These are phyloP conservation scores for Ormyrus pomaceus DNA, from an alignment of 2,888 invertebrate genomes.

Conservation along the genomic window DNA sequence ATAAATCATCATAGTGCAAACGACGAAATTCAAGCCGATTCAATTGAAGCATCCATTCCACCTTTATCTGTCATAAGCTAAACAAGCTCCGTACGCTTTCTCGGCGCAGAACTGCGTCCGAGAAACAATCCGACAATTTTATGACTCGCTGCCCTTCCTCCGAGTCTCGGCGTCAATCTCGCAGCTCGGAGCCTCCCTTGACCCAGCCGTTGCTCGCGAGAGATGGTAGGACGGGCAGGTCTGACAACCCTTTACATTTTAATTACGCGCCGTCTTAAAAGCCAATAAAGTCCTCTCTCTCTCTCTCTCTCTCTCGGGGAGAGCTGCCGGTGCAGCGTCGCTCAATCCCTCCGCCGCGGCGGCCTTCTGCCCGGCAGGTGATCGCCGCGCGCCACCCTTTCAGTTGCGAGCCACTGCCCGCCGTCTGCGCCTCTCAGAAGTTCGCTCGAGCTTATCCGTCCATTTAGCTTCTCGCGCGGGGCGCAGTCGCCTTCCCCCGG, in stretches of 20 bases:
- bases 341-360: no score
- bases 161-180: not conserved
- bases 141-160: conserved; percentile 5
- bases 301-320: no score
- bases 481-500: conserved; percentile 46
- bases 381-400: conserved; percentile 9
- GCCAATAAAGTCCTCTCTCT: conserved; percentile 68
- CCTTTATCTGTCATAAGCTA: no score
- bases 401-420: conserved; percentile 52
- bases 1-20: no score
- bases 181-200: no score
- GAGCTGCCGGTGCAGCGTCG: no score
- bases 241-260: conserved; percentile 72
- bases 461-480: conserved; percentile 68
- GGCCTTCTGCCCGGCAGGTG: not conserved
- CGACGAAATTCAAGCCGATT: no score
- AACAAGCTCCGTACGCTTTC: not conserved
- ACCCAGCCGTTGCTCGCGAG: not conserved
- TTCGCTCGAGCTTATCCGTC: conserved; percentile 66
- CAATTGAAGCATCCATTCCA: no score
- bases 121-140: not conserved
- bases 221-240: conserved; percentile 48
- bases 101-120: no score
- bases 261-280: conserved; percentile 71
- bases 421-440: conserved; percentile 32